Conservation (phyloP, 1,140 invertebrate genomes). For the Euwallacea fornicatus region DNA sequence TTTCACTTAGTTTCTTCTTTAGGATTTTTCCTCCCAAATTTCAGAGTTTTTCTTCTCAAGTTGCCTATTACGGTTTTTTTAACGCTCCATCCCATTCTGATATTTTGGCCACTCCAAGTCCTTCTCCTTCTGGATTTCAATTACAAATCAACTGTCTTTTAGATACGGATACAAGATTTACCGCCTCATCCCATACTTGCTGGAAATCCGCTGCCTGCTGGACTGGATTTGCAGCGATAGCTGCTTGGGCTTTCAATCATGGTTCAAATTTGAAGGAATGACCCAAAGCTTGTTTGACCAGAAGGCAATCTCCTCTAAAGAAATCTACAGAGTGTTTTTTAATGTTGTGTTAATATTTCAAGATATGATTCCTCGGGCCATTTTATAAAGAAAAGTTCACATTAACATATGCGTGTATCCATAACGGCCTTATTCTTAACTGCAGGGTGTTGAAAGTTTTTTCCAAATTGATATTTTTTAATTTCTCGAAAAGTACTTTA, state of each 20-base stretch:
- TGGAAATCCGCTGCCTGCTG: slow-evolving; percentile 24
- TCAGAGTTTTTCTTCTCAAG: background rate
- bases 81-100: too few species aligned
- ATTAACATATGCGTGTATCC: background rate
- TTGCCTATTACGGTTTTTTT: too few species aligned
- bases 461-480: background rate
- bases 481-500: background rate
- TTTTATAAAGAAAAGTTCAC: too few species aligned
- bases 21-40: background rate
- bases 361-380: too few species aligned
- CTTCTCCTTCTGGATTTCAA: too few species aligned
- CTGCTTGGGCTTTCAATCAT: slow-evolving; percentile 10
- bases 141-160: background rate
- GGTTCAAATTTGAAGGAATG: slow-evolving; percentile 34
- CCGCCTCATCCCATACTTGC: slow-evolving; percentile 16
- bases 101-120: too few species aligned
- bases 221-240: slow-evolving; percentile 33
- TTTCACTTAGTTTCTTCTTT: too few species aligned
- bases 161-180: slow-evolving; percentile 29
- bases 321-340: too few species aligned
- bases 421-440: background rate
- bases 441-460: background rate
- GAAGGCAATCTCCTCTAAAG: slow-evolving; percentile 9
- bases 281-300: slow-evolving; percentile 25
- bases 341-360: too few species aligned